Base-by-base conservation (phyloP, 1,140 invertebrate genomes). In the Wiebesia pumilae region DNA sequence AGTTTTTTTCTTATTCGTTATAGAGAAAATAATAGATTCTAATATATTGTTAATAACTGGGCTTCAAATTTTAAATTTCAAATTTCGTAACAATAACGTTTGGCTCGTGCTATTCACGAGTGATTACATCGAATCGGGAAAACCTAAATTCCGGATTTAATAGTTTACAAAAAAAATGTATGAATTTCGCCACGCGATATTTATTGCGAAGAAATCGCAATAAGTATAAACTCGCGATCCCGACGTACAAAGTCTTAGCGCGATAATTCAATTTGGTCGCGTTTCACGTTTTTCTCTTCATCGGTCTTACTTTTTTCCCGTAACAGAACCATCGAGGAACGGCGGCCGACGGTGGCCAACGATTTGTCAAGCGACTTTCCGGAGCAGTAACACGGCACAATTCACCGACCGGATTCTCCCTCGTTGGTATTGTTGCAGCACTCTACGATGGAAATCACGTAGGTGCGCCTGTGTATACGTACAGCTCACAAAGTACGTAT, bases 311-410 rank as follows among this genome's bases (percentile, higher is more conserved):
- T 43, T 75, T 43, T 65, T 65, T n/a, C 33, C 24, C 58, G 24
- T 27, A 14, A 10, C 38, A 33, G n/a, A 38, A 51, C 24, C 19
- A 69, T 10, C 21, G 30, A 47, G 4, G 40, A 51, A 33, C 30
- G 12, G 7, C n/a, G 65, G 35, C 30, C 30, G 12, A 71, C 67
- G 33, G 71, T 19, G 40, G 21, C 30, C 38, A n/a, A 6, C 69
- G 21, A 83, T 83, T 83, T 83, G 81, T 83, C 69, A 83, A 58
- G 21, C 30, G 38, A 14, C 16, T 35, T 67, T 83, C 81, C 30
- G n/a, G 51, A 27, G 81, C n/a, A 69, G 35, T 21, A 33, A 24
- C 40, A 21, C 69, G 47, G 9, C 30, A 58, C 47, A 43, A 79
- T 58, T 35, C 30, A 33, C 47, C 38, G 54, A 9, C 30, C 30